Conservation (phyloP, 2,888 invertebrate species). For the Drosophila infuscata region DNA sequence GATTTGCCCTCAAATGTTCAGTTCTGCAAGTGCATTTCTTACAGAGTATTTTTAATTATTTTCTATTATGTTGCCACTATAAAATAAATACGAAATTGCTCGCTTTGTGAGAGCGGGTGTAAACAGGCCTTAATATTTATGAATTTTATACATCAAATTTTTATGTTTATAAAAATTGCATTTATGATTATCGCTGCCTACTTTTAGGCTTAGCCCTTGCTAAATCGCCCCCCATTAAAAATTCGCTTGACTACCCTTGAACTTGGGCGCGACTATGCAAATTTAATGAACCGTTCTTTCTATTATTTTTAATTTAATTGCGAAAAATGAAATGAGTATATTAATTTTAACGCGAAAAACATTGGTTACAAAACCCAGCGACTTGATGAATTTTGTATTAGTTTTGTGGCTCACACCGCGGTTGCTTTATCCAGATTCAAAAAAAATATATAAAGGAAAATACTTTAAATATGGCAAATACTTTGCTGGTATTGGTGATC, state of each 20-base stretch:
- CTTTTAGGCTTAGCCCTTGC: not conserved
- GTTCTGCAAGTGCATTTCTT: too few species aligned
- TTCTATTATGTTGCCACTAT: not conserved
- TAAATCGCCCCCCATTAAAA: not conserved
- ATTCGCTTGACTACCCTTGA: conserved; percentile 29
- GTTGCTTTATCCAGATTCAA: not conserved
- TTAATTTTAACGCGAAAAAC: conserved; percentile 10
- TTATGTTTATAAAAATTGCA: not conserved
- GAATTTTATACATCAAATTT: not conserved
- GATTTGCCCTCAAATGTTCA: too few species aligned
- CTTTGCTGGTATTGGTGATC: conserved; percentile 11
- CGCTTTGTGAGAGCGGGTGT: not conserved
- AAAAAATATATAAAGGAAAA: not conserved
- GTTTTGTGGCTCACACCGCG: conserved; percentile 14
- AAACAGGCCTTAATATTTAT: not conserved
- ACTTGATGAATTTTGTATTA: not conserved
- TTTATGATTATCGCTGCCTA: not conserved
- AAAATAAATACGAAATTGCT: not conserved
- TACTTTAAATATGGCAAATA: conserved; percentile 10
- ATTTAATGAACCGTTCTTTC: conserved; percentile 47
- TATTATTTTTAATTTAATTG: conserved; percentile 39
- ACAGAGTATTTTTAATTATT: not conserved
- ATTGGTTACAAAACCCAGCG: conserved; percentile 23
- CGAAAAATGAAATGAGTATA: conserved; percentile 12
- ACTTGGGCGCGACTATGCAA: conserved; percentile 5